Evolutionary conservation across 1,140 invertebrate species (phyloP), one percentile per base, ranked within the genome.

Genomic region (Zaprionus africanus): DNA sequence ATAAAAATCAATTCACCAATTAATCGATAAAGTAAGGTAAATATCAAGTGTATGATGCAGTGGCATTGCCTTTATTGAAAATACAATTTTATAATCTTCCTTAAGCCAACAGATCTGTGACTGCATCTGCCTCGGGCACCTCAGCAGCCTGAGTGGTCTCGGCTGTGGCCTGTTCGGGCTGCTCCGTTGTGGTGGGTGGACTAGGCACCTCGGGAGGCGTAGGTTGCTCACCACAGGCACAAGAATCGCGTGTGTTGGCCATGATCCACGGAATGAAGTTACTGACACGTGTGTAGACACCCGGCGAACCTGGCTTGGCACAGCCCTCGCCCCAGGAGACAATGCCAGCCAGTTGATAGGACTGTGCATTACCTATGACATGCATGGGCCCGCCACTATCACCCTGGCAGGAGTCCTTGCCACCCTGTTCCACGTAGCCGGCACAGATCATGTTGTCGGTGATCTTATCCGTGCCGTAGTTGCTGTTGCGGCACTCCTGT

Each of bases 371-470:
- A n/a, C 93, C 93, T 15, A 86, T 68, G 1, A 95, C 90, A 74
- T 95, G 95, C 34, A 96, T 90, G 1, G 95, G 95, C 17, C 95
- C 95, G 54, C 95, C 95, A 67, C 95, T 96, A 80, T 96, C 95
- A 7, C 95, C 95, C 94, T 96, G 96, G 91, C 96, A 97, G 0
- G 96, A 95, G 92, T 97, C 96, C 78, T 96, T 96, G 60, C 93
- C 94, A 22, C 97, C 97, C 19, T 94, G 90, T 15, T 94, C 91
- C 12, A 96, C 95, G 79, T 95, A 95, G 5, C 97, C 97, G 9
- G 97, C 97, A 88, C 97, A 98, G 34, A 98, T 69, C 97, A 98
- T 98, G 83, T 96, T 97, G 15, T 97, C 96, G 0, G 97, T 97
- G 67, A 98, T 97, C 63, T 95, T 94, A 5, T 93, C 93, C 22